Percentiles rank a stretch among this genome's conserved stretches.
Evolutionary conservation across 2,888 invertebrate species (phyloP).

Genomic region (Eilema griseolum): DNA sequence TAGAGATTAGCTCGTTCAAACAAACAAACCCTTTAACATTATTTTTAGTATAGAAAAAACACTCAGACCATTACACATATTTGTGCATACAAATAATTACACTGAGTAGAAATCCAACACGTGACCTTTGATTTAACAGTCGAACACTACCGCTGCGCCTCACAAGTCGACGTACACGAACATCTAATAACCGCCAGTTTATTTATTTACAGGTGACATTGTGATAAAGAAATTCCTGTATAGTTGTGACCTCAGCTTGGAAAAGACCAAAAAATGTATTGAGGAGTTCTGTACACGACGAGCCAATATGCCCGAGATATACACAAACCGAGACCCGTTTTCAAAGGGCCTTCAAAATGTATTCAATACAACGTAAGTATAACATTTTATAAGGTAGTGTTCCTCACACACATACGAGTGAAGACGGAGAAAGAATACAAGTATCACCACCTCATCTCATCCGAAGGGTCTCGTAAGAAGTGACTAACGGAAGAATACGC

Average conservation of each 20-base stretch:
- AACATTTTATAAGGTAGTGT: background rate
- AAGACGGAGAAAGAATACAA: too few species aligned
- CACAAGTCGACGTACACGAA: background rate
- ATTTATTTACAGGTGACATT: slow-evolving; percentile 79
- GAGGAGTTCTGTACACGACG: slow-evolving; percentile 79
- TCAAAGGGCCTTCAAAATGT: slow-evolving; percentile 60
- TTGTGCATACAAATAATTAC: too few species aligned
- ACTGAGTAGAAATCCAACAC: too few species aligned
- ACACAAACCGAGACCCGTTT: slow-evolving; percentile 66
- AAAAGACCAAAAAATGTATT: slow-evolving; percentile 85
- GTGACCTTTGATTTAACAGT: too few species aligned
- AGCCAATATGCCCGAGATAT: slow-evolving; percentile 68
- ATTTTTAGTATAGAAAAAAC: too few species aligned
- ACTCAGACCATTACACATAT: background rate
- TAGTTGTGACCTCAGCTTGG: slow-evolving; percentile 85
- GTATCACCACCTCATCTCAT: too few species aligned
- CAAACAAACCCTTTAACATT: too few species aligned
- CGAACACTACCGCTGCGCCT: too few species aligned
- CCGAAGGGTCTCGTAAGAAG: too few species aligned
- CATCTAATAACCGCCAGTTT: background rate
- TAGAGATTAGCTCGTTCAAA: too few species aligned
- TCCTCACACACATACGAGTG: background rate
- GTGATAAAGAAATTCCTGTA: slow-evolving; percentile 85
- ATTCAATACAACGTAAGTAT: slow-evolving; percentile 70
- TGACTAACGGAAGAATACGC: too few species aligned